Evolutionary conservation across 1,140 invertebrate genomes (phyloP).

Genomic region (Microvelia longipes): DNA sequence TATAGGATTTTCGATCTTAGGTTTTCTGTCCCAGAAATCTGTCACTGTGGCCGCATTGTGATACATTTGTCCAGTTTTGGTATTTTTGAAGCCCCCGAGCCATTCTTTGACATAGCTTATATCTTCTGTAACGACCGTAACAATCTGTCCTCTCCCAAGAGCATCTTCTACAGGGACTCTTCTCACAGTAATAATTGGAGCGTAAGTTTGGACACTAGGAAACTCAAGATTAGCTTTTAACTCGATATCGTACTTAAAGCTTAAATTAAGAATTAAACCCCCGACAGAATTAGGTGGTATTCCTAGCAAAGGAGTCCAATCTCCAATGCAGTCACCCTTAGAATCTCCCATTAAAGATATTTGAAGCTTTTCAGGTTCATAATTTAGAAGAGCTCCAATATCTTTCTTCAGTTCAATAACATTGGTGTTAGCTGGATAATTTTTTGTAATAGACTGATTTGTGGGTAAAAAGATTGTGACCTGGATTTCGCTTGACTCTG

Average conservation of each 20-base stretch:
- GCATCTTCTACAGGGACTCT: background rate
- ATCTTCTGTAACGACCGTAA: background rate
- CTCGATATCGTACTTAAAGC: background rate
- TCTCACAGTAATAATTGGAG: background rate
- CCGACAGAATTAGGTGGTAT: background rate
- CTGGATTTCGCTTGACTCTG: background rate
- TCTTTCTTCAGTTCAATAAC: background rate
- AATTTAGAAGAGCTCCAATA: background rate
- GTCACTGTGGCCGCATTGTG: background rate
- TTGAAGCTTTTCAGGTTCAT: background rate
- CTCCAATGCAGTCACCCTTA: background rate
- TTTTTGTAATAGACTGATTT: background rate
- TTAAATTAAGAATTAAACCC: background rate
- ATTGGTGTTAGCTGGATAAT: background rate
- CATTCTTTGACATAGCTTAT: background rate
- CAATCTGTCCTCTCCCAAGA: background rate
- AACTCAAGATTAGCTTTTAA: background rate
- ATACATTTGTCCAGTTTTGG: background rate
- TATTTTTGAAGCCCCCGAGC: slow-evolving; percentile 1
- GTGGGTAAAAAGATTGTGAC: background rate
- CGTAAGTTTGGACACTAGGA: background rate
- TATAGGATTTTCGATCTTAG: no score
- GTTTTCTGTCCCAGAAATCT: background rate
- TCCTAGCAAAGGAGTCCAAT: background rate
- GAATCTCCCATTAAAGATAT: background rate